Percentiles rank a stretch among this genome's conserved stretches.
Conservation (phyloP, 1,140 invertebrate species). For the Aphaenogaster ashmeadi region DNA sequence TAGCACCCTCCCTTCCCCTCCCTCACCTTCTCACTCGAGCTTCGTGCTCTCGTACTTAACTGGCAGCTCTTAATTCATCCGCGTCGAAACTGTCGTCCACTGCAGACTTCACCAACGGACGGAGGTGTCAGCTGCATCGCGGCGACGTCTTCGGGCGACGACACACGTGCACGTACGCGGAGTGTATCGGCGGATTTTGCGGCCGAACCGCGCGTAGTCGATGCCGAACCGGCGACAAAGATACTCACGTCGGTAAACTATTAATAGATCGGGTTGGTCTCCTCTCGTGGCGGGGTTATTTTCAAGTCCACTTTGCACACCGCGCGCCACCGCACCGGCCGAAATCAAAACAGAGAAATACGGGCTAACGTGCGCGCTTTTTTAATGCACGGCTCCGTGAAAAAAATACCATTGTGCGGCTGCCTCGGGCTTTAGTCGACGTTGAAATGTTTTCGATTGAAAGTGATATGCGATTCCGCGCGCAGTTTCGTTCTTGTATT, state of each 20-base stretch:
- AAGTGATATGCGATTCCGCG: constrained; percentile 37
- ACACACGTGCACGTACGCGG: constrained; percentile 31
- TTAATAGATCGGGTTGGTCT: constrained; percentile 79
- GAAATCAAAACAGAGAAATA: constrained; percentile 77
- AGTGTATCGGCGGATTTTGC: constrained; percentile 77
- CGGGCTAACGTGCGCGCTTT: constrained; percentile 55
- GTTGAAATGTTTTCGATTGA: constrained; percentile 39
- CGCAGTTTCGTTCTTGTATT: constrained; percentile 21
- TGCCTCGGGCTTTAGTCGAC: constrained; percentile 12
- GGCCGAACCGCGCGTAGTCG: constrained; percentile 71
- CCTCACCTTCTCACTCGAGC: not conserved
- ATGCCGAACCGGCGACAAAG: constrained; percentile 81
- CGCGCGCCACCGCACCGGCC: constrained; percentile 60
- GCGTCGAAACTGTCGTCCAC: not conserved
- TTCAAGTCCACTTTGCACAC: constrained; percentile 82
- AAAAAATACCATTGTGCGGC: constrained; percentile 35
- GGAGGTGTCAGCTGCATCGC: constrained; percentile 41
- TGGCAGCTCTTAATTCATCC: constrained; percentile 20
- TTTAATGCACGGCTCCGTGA: constrained; percentile 42
- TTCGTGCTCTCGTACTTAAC: not conserved
- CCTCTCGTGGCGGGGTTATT: constrained; percentile 82
- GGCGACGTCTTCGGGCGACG: constrained; percentile 37
- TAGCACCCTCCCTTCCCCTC: not conserved
- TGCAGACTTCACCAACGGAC: constrained; percentile 14
- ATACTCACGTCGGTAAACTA: constrained; percentile 77